phyloP scores from a whole-genome alignment of 2,113 vertebrate species.

The Plectropomus leopardus region DNA sequence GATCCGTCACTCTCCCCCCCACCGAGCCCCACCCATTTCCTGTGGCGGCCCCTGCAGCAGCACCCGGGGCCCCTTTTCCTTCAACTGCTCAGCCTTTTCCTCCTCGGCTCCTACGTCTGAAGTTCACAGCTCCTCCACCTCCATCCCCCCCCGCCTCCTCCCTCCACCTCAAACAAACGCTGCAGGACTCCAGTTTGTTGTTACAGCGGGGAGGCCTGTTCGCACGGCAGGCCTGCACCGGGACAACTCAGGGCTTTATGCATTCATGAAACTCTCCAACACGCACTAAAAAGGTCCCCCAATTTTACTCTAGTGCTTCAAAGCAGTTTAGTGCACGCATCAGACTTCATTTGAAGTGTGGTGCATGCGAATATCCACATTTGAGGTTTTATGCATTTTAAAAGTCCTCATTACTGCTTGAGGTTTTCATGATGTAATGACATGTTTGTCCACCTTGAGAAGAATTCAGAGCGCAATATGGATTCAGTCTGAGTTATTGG shows the following conservation, averaged over 20 bases:
- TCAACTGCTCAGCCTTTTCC: constrained; percentile 56
- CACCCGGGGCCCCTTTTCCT: constrained; percentile 64
- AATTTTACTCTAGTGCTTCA: constrained; percentile 19
- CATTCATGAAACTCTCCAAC: constrained; percentile 47
- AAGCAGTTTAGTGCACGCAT: constrained; percentile 1
- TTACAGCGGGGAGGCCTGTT: constrained; percentile 54
- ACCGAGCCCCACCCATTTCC: constrained; percentile 59
- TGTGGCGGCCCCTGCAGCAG: constrained; percentile 58
- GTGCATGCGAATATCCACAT: constrained; percentile 10
- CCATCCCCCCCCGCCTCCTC: constrained; percentile 7
- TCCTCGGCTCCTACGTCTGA: constrained; percentile 20
- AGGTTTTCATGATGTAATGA: constrained; percentile 27
- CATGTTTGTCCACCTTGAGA: constrained; percentile 11
- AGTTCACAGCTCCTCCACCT: constrained; percentile 16
- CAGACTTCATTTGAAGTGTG: constrained; percentile 16
- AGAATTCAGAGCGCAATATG: background rate
- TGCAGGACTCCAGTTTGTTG: constrained; percentile 57
- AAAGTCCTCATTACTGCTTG: constrained; percentile 17
- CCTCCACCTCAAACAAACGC: constrained; percentile 52
- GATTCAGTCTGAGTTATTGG: background rate
- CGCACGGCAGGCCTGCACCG: constrained; percentile 37
- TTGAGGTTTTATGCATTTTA: constrained; percentile 13
- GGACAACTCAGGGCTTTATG: constrained; percentile 59
- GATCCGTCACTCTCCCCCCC: constrained; percentile 15
- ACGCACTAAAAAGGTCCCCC: background rate